Conservation (phyloP, 2,797 vertebrate species). For the Trematomus bernacchii region DNA sequence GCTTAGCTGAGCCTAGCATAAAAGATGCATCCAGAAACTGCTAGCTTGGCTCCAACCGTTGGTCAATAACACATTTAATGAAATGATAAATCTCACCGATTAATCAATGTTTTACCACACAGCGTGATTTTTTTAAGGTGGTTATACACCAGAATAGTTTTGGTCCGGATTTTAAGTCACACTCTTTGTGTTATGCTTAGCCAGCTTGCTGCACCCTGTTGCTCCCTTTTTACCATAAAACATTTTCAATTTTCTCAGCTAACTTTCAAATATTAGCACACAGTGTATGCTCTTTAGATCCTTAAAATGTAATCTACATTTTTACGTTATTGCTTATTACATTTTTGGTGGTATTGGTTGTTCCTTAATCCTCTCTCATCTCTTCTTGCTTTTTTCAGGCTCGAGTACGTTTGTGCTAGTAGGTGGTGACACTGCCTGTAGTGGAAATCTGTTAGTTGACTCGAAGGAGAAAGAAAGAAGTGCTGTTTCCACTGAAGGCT, state of each 20-base stretch:
- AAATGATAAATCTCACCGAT: no score
- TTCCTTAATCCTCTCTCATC: neutral
- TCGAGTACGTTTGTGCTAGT: constrained; percentile 53
- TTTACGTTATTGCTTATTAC: neutral
- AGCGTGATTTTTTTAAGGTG: no score
- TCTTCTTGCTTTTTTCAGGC: constrained; percentile 30
- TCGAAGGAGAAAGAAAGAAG: accelerated
- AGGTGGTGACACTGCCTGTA: neutral
- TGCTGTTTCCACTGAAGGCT: constrained; percentile 21
- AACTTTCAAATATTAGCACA: neutral
- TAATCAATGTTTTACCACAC: no score
- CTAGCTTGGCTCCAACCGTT: neutral
- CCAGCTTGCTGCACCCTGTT: neutral
- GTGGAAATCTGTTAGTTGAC: constrained; percentile 54
- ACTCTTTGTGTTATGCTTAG: neutral
- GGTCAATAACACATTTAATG: no score
- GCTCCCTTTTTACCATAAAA: neutral
- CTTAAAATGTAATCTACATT: neutral
- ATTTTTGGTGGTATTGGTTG: neutral
- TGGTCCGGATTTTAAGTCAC: neutral
- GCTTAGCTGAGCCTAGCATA: neutral
- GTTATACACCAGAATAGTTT: no score
- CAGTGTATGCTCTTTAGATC: neutral
- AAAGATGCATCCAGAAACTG: neutral
- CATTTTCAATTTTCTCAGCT: no score